phyloP scores from a whole-genome alignment of 2,888 invertebrate species.

The Ctenicera cuprea region DNA sequence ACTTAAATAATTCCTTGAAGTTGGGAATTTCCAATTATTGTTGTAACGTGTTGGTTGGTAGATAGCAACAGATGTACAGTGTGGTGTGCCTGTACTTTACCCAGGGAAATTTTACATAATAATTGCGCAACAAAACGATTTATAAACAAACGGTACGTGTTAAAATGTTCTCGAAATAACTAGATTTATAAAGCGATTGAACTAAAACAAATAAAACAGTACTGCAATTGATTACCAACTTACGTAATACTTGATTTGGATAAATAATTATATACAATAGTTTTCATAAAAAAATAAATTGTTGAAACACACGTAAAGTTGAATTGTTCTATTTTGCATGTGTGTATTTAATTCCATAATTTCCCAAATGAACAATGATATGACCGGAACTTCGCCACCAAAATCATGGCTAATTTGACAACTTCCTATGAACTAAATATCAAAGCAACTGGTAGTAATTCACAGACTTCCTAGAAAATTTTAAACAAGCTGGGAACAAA shows the following conservation, averaged over 20 bases:
- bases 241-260: no score
- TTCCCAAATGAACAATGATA: neutral
- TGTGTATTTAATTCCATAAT: neutral
- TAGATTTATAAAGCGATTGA: no score
- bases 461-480: neutral
- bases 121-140: neutral
- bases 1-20: neutral
- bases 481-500: neutral
- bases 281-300: no score
- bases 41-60: neutral
- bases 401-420: neutral
- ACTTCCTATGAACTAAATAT: neutral
- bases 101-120: neutral
- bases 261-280: no score
- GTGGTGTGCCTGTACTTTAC: neutral
- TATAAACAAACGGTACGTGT: neutral
- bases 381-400: neutral
- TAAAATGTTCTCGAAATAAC: neutral
- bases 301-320: no score
- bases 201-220: no score
- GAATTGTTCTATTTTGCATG: no score
- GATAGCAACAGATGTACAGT: no score
- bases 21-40: constrained; percentile 8
- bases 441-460: neutral
- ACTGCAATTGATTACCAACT: no score